Conservation (phyloP, 35 echinoderm and acorn worm genomes). For the Antedon bifida region DNA sequence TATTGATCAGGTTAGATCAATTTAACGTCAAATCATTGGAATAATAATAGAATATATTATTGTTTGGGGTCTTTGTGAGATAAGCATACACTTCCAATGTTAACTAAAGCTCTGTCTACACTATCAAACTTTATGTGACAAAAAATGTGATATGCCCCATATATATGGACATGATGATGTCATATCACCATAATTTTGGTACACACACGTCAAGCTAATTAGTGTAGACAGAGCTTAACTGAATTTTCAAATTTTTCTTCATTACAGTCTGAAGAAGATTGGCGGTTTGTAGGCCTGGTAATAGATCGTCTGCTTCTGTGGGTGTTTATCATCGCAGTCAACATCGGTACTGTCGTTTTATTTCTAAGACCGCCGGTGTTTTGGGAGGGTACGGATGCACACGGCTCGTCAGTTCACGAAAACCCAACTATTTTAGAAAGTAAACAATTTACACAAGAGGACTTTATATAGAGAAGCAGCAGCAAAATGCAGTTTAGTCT, state of each 20-base stretch:
- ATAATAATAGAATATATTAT: no score
- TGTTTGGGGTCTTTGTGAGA: no score
- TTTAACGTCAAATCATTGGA: no score
- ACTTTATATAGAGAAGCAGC: neutral
- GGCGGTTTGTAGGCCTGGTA: constrained; percentile 66
- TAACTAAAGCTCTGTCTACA: no score
- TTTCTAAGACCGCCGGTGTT: constrained; percentile 49
- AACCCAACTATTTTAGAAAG: constrained; percentile 33
- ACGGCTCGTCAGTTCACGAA: constrained; percentile 30
- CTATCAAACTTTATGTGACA: no score
- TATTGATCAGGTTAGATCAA: constrained; percentile 36
- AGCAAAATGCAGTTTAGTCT: no score
- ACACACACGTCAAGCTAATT: no score
- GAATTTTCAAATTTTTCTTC: neutral
- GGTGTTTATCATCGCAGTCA: constrained; percentile 38
- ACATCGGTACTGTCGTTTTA: constrained; percentile 34
- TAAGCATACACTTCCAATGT: no score
- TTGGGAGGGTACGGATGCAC: constrained; percentile 40
- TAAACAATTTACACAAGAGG: neutral
- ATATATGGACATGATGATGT: no score
- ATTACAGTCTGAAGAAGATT: constrained; percentile 70
- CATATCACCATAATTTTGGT: no score
- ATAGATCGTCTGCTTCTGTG: constrained; percentile 67
- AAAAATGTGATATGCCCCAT: no score
- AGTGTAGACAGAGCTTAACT: no score